Evolutionary conservation across 2,888 invertebrate genomes (phyloP).

Genomic region (Epsilonema sp.): DNA sequence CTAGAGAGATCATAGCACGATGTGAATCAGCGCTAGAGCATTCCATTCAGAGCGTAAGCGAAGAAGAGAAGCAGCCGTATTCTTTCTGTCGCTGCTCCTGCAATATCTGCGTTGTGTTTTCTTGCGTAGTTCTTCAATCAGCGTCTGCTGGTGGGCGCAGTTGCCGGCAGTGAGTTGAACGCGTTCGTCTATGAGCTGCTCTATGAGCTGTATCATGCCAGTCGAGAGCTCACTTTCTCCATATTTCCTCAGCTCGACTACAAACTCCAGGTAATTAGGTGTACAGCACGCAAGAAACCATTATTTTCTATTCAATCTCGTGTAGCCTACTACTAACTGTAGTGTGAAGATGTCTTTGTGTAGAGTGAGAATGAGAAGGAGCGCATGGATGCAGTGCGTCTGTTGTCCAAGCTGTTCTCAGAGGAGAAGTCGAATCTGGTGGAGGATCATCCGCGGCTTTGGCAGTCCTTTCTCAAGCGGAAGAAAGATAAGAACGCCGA

Average conservation of each 20-base stretch:
- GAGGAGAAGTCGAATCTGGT: neutral
- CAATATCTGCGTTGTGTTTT: too few species aligned
- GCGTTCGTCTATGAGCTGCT: constrained; percentile 65
- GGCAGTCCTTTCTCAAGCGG: constrained; percentile 3
- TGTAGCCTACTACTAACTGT: too few species aligned
- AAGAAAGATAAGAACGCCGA: constrained; percentile 8
- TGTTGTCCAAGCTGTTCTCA: constrained; percentile 4
- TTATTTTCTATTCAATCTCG: too few species aligned
- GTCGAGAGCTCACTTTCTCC: constrained; percentile 60
- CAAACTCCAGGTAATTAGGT: constrained; percentile 41
- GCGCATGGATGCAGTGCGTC: constrained; percentile 2
- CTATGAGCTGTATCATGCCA: constrained; percentile 81
- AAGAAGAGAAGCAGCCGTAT: too few species aligned
- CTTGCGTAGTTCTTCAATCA: constrained; percentile 95
- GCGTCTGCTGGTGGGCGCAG: constrained; percentile 60
- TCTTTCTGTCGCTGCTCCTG: too few species aligned
- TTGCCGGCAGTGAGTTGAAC: constrained; percentile 4
- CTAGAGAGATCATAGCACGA: constrained; percentile 72
- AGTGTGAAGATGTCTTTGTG: too few species aligned
- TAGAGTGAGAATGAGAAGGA: constrained; percentile 5
- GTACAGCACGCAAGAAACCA: neutral
- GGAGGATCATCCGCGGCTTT: constrained; percentile 5
- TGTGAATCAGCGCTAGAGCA: constrained; percentile 78
- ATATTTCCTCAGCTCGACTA: constrained; percentile 85
- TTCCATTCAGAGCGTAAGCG: constrained; percentile 81